Evolutionary conservation across 2,113 vertebrate genomes (phyloP).

Genomic region (Pheucticus melanocephalus): DNA sequence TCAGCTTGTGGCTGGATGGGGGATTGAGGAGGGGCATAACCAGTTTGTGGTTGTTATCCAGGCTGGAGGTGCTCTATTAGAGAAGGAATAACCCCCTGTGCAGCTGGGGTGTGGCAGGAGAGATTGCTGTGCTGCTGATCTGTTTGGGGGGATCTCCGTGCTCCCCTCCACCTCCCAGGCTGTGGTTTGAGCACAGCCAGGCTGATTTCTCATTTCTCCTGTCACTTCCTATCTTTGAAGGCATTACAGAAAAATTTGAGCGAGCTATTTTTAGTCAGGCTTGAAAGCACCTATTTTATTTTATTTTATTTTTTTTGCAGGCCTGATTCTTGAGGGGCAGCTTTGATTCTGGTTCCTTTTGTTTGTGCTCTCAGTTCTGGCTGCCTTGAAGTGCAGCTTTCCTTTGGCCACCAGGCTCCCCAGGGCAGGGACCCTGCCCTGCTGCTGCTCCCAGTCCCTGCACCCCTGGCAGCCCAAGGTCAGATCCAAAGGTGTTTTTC

Average conservation of each 20-base stretch:
- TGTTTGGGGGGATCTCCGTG: rapidly evolving
- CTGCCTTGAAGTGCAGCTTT: not conserved
- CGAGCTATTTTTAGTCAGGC: not conserved
- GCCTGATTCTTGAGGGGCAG: not conserved
- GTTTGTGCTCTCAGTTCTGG: not conserved
- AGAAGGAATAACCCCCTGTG: not conserved
- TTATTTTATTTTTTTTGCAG: not conserved
- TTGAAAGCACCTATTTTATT: not conserved
- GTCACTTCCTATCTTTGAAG: not conserved
- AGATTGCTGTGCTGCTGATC: not conserved
- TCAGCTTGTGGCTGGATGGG: rapidly evolving
- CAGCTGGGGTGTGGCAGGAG: not conserved
- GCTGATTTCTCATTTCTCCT: not conserved
- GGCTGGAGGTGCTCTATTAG: not conserved
- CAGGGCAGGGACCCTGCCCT: not conserved
- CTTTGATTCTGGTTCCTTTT: not conserved
- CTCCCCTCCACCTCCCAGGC: not conserved
- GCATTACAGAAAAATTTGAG: not conserved
- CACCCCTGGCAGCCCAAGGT: not conserved
- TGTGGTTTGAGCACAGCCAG: not conserved
- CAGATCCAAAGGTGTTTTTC: not conserved
- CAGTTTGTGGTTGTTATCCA: not conserved
- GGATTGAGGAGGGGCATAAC: not conserved
- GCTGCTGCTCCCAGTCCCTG: not conserved
- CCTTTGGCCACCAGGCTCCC: rapidly evolving